Conservation (phyloP, 2,888 invertebrate species). For the Caenorhabditis japonica region DNA sequence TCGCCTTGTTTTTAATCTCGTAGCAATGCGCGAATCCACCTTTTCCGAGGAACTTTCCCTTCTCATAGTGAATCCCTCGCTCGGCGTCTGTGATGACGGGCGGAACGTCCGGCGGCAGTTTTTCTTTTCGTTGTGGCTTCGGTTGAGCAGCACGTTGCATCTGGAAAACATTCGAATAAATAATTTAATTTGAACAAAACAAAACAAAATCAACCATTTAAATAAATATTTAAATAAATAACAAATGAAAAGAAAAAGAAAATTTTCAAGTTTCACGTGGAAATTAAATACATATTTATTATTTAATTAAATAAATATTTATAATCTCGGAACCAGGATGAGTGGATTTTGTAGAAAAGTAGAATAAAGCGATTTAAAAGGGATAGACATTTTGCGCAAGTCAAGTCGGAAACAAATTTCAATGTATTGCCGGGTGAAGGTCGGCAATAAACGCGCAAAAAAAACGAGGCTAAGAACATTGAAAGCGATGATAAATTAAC, state of each 20-base stretch:
- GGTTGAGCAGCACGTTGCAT: conserved; percentile 33
- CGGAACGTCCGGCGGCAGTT: conserved; percentile 48
- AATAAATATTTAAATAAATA: too few relatives aligned
- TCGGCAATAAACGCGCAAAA: conserved; percentile 13
- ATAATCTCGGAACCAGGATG: too few relatives aligned
- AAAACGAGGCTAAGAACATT: conserved; percentile 31
- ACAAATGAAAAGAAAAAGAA: background rate
- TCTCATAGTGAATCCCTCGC: conserved; percentile 32
- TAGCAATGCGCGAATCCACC: conserved; percentile 83
- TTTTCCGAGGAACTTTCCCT: conserved; percentile 80
- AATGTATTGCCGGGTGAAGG: conserved; percentile 32
- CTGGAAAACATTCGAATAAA: too few relatives aligned
- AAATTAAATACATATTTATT: too few relatives aligned
- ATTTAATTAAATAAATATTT: too few relatives aligned
- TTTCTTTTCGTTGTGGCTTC: conserved; percentile 41
- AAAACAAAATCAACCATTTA: too few relatives aligned
- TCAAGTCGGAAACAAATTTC: conserved; percentile 25
- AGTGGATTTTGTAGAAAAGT: too few relatives aligned
- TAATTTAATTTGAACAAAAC: too few relatives aligned
- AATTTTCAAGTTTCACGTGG: too few relatives aligned
- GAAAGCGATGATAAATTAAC: conserved; percentile 41
- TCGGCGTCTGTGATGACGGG: conserved; percentile 30
- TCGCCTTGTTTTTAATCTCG: conserved; percentile 88
- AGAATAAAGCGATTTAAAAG: too few relatives aligned
- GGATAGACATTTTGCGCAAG: conserved; percentile 13